Evolutionary conservation across 2,113 vertebrate species (phyloP).

Genomic region (Neoarius graeffei): DNA sequence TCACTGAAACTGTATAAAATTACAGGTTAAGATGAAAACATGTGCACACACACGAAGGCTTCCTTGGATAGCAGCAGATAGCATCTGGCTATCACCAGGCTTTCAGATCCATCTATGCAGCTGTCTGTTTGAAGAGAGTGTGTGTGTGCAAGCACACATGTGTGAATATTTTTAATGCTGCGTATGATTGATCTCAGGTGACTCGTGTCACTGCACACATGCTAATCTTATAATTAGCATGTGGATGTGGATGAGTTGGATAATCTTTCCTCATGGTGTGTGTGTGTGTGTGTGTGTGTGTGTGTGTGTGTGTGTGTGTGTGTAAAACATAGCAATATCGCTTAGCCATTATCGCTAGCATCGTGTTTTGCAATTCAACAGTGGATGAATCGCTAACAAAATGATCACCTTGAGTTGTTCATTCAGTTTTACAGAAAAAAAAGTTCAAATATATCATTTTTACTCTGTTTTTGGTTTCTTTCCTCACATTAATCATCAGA

Average conservation of each 20-base stretch:
- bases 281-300: not conserved
- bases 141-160: not conserved
- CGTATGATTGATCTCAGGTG: not conserved
- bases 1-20: slow-evolving; percentile 7
- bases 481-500: too few species aligned
- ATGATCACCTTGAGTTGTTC: not conserved
- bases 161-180: not conserved
- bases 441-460: not conserved
- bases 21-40: slow-evolving; percentile 2
- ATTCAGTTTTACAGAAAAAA: not conserved
- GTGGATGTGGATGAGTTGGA: not conserved
- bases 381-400: not conserved
- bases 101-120: slow-evolving; percentile 29
- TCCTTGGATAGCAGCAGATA: slow-evolving; percentile 33
- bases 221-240: not conserved
- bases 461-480: not conserved
- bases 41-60: slow-evolving; percentile 2
- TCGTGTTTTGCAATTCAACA: not conserved
- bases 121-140: slow-evolving; percentile 15
- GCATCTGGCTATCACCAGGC: slow-evolving; percentile 51
- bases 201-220: not conserved
- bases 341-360: not conserved
- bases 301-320: not conserved
- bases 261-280: not conserved
- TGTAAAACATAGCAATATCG: not conserved